Evolutionary conservation across 2,113 vertebrate genomes (phyloP).

Genomic region (Stomatorhinus ivindoensis): DNA sequence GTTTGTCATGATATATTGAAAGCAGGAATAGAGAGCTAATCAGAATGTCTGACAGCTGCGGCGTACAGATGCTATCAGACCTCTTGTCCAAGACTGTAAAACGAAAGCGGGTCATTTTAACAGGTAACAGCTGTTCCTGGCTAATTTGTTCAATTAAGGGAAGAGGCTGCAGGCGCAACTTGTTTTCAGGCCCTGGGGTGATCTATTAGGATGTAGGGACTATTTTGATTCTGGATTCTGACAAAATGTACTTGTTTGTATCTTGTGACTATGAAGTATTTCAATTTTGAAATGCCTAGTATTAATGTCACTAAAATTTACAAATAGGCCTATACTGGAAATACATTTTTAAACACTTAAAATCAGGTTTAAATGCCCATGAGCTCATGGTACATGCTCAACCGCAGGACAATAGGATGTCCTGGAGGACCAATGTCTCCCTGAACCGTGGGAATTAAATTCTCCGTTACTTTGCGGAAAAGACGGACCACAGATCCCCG

Average conservation of each 20-base stretch:
- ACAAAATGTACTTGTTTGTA: neutral
- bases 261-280: neutral
- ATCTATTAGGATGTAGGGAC: constrained; percentile 13
- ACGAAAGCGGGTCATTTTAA: constrained; percentile 64
- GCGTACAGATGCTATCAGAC: constrained; percentile 63
- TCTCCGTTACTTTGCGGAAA: neutral
- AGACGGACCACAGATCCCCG: neutral
- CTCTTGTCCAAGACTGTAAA: constrained; percentile 59
- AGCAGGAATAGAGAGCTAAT: constrained; percentile 51
- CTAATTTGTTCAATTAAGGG: constrained; percentile 67
- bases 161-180: constrained; percentile 50
- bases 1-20: constrained; percentile 63
- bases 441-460: neutral
- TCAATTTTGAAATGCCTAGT: neutral
- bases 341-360: neutral
- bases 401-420: no score
- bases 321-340: no score
- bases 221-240: neutral
- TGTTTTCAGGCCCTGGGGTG: constrained; percentile 44
- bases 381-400: neutral
- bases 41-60: constrained; percentile 61
- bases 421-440: neutral
- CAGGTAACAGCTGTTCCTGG: constrained; percentile 64
- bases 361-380: no score
- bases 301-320: neutral